Evolutionary conservation across 2,797 vertebrate species (phyloP).

Genomic region (Mus spretus): DNA sequence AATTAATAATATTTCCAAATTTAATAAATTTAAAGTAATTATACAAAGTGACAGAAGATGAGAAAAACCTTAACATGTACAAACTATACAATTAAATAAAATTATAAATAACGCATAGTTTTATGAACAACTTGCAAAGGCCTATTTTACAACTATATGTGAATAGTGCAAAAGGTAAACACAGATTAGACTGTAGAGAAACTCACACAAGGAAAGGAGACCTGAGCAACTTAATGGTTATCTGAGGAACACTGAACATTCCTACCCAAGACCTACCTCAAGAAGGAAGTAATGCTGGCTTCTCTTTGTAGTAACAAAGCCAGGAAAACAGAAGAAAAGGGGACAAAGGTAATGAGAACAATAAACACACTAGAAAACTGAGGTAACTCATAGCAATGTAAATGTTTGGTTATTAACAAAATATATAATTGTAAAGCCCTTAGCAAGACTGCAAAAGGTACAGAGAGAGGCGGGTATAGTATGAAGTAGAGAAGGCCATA

Average conservation of each 20-base stretch:
- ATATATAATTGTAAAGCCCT: not conserved
- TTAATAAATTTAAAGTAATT: not conserved
- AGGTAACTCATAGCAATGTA: not conserved
- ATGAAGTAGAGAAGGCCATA: not conserved
- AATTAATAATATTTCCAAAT: not conserved
- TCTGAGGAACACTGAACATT: not conserved
- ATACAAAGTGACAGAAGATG: not conserved
- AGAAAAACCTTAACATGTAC: not conserved
- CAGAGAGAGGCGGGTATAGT: not conserved
- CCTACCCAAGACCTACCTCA: not conserved
- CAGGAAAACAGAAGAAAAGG: not conserved
- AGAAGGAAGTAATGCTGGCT: not conserved
- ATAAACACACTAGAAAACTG: not conserved
- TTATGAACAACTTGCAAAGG: not conserved
- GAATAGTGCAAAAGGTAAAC: not conserved
- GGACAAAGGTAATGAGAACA: not conserved
- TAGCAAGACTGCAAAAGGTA: not conserved
- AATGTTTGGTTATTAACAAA: not conserved
- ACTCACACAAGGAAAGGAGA: not conserved
- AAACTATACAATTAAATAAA: not conserved
- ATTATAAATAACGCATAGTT: not conserved
- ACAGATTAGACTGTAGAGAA: not conserved
- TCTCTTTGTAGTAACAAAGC: not conserved
- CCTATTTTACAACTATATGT: not conserved
- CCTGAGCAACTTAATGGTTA: not conserved